Conservation (phyloP, 2,113 vertebrate genomes). For the Amphiprion percula region DNA sequence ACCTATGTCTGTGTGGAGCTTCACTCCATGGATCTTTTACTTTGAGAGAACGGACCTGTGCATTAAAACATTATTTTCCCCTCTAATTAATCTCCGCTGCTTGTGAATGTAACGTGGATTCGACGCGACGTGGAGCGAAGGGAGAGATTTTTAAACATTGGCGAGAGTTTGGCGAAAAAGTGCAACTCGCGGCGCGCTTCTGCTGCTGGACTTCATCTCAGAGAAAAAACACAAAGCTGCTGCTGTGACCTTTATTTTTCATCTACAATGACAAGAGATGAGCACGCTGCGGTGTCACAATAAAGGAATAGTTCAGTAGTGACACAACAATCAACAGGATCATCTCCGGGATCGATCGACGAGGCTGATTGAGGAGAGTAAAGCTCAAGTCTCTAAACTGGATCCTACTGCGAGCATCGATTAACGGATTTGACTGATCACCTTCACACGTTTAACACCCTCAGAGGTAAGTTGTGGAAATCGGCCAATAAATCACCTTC, state of each 20-base stretch:
- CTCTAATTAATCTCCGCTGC: neutral
- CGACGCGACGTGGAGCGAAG: constrained; percentile 1
- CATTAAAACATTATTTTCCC: neutral
- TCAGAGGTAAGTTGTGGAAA: constrained; percentile 63
- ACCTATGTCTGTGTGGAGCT: constrained; percentile 36
- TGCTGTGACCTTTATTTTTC: neutral
- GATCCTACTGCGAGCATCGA: constrained; percentile 63
- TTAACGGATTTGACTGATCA: constrained; percentile 55
- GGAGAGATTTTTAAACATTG: constrained; percentile 10
- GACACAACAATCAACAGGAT: neutral
- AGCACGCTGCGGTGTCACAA: neutral
- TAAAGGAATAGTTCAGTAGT: constrained; percentile 29
- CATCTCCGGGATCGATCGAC: constrained; percentile 39
- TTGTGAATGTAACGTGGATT: neutral
- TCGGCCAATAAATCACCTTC: neutral
- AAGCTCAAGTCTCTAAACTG: constrained; percentile 50
- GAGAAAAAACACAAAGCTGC: neutral
- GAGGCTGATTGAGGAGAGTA: constrained; percentile 44
- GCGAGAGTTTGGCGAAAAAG: constrained; percentile 70
- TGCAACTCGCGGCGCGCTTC: constrained; percentile 53
- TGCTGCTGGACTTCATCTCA: constrained; percentile 55
- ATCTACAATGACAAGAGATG: constrained; percentile 37
- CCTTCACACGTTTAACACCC: constrained; percentile 35
- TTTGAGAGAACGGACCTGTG: constrained; percentile 8
- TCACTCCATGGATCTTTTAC: neutral